Conservation (phyloP, 2,888 invertebrate genomes). For the Allolobophora icterica region DNA sequence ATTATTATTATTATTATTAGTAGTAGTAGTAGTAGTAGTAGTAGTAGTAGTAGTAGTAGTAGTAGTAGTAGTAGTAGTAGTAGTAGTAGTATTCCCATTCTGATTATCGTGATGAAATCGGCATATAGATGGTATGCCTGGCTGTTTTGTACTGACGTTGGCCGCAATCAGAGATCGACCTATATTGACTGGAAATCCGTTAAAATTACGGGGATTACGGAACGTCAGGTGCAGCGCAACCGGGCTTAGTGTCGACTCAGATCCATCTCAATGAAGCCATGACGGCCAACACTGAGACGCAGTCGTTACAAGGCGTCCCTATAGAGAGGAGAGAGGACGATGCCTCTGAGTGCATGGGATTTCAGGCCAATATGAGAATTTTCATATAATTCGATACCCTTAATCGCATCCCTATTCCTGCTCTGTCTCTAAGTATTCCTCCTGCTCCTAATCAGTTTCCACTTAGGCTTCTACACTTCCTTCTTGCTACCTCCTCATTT, state of each 20-base stretch:
- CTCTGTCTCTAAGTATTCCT: not conserved
- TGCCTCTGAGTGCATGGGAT: not conserved
- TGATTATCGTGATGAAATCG: not conserved
- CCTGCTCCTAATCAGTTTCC: not conserved
- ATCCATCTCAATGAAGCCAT: not conserved
- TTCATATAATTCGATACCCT: not conserved
- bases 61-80: too few relatives aligned
- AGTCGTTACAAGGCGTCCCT: too few relatives aligned
- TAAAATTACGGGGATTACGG: slow-evolving; percentile 3
- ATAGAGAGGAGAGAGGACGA: not conserved
- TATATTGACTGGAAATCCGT: slow-evolving; percentile 17
- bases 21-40: too few relatives aligned
- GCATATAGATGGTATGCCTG: not conserved
- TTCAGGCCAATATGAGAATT: not conserved
- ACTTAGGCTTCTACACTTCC: not conserved
- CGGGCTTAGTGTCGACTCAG: not conserved
- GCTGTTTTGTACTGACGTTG: not conserved
- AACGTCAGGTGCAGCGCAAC: not conserved
- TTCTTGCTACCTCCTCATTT: not conserved
- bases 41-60: too few relatives aligned
- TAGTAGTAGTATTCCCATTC: too few relatives aligned
- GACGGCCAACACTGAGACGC: not conserved
- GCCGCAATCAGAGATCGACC: not conserved
- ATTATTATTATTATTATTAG: too few relatives aligned
- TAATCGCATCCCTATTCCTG: not conserved